Evolutionary conservation across 2,888 invertebrate genomes (phyloP), one percentile per base, ranked within the genome.

Genomic region (Eristalinus aeneus): DNA sequence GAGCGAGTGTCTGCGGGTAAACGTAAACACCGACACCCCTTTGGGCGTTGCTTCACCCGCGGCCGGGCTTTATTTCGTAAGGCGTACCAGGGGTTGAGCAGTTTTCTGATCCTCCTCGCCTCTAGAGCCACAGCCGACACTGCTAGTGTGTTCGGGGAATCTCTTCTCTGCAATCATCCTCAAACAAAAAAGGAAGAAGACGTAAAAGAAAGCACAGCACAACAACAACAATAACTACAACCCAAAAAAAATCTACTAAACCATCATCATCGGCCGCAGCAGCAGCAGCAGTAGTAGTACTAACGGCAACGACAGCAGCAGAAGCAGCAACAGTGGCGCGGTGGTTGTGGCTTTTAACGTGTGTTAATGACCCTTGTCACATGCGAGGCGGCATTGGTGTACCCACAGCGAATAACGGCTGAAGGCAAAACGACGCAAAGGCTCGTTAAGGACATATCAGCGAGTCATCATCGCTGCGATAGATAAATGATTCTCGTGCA

Each of bases 291-390:
- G 5, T 63, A 65, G 74, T 46, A 58, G 34, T 54, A 20, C 16
- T 22, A 61, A 32, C 34, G 36, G 60, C 68, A n/a, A 32, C 16
- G 36, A 32, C 71, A 20, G 27, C 32, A 20, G 27, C 12, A 58
- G 61, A 12, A 11, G 31, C 34, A n/a, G 36, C 36, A 32, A 32
- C 22, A 64, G 32, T 64, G 23, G 12, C 12, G 6, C 65, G 23
- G 22, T 53, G 36, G 46, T 67, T 53, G 75, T 85, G 73, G 81
- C 73, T 82, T 82, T 74, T 82, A 82, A 86, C 86, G 86, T 82
- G 86, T 86, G 86, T 82, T 86, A 86, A 86, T 86, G 86, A 86
- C 86, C 86, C 86, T 82, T 86, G 86, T 82, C 86, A 86, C 86
- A 86, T 86, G 86, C 85, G 76, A 85, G 73, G 76, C 76, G 39